Evolutionary conservation across 2,797 vertebrate species (phyloP), one percentile per base, ranked within the genome.

Genomic region (Ibycter americanus): DNA sequence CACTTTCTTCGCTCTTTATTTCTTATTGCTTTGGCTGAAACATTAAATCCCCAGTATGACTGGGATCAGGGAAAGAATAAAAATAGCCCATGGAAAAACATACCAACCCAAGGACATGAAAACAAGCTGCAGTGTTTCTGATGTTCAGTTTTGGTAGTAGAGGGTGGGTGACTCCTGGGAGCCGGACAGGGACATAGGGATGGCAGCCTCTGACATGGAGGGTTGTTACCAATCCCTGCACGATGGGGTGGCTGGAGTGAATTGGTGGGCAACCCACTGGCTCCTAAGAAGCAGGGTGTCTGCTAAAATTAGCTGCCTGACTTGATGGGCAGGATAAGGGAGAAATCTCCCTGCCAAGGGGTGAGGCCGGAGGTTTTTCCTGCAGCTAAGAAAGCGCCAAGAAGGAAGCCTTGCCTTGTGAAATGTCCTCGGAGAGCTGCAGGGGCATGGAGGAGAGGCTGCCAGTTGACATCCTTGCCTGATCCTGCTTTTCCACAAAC

Each of bases 21-120:
- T 94, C 90, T 93, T 96, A 94, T 96, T 96, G 92, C 90, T 94
- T 94, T 95, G 95, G 97, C 89, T 90, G 86, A 96, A 95, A 93
- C 58, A 73, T 88, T 88, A 95, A 96, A 94, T 96, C 92, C 91
- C 32, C 83, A 73, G 70, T 88, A 78, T 82, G 76, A 76, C 82
- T 96, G 58, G 83, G 95, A 91, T 94, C 63, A 74, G 78, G 77
- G 66, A 76, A 92, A 34, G 92, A 78, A 92, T 84, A 94, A 96
- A 95, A 93, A 95, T 93, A 94, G 78, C 55, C 78, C 32, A 10
- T 76, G 95, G 87, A 96, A 97, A 96, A 95, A 93, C 83, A 96
- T 92, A 89, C 34, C 55, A 29, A 49, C 55, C 61, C 67, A 87
- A 96, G 81, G 92, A 73, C 10, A 12, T 25, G 78, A 93, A 93